Evolutionary conservation across 1,140 invertebrate species (phyloP), one percentile per base, ranked within the genome.

Genomic region (Bursaphelenchus mucronatus): DNA sequence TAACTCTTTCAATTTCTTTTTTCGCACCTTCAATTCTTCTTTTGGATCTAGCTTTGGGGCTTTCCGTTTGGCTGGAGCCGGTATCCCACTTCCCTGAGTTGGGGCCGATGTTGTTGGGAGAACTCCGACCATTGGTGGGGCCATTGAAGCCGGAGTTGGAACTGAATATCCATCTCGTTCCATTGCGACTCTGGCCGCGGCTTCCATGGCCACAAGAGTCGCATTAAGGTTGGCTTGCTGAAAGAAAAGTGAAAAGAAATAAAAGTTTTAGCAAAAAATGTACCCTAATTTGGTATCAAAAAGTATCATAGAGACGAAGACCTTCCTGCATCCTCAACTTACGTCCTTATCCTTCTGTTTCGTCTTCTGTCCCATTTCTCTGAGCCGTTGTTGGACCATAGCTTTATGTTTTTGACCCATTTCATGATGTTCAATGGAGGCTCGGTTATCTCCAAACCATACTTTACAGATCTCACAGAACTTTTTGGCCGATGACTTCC

Each of bases 401-500:
- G 91, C 89, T 82, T 96, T 90, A 82, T 97, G 94, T 57, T 89
- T 86, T 82, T 90, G 90, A 4, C 94, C 93, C 84, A 88, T 88
- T 83, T 96, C 93, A 83, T 97, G 93, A 82, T 94, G 94, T 65
- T 94, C 90, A 69, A 94, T 87, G 82, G 92, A 95, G 87, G 92
- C 89, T 86, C 92, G 94, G 82, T 97, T 97, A 83, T 96, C 93
- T 58, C 91, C 89, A 72, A 95, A 89, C 93, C 94, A 97, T 82
- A 92, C 95, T 84, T 96, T 97, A 83, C 94, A 97, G 82, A 92
- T 92, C 73, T 96, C 92, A 80, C 94, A 97, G 82, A 89, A 96
- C 82, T 96, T 96, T 61, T 91, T 87, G 0, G 90, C 90, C 73
- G 93, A 88, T 40, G 93, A 96, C 83, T 94, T 93, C 94, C 94